Conservation (phyloP, 2,888 invertebrate species). For the Pemphredon lugubris region DNA sequence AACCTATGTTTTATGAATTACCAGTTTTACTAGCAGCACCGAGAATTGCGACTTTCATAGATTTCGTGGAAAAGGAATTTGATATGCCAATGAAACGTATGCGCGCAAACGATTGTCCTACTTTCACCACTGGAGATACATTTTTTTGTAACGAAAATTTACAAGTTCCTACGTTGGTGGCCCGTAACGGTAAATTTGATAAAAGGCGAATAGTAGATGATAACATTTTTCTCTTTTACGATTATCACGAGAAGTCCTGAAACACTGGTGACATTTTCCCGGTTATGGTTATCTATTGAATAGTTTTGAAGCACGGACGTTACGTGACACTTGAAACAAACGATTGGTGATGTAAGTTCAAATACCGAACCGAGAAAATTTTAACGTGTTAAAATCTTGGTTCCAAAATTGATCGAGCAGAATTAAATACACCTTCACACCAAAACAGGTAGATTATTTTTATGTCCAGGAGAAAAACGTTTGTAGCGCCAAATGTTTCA, state of each 20-base stretch:
- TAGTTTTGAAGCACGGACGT: not conserved
- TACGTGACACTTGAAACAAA: slow-evolving; percentile 14
- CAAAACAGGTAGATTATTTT: not conserved
- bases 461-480: not conserved
- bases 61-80: slow-evolving; percentile 53
- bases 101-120: not conserved
- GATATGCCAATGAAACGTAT: slow-evolving; percentile 22
- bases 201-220: not conserved
- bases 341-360: not conserved
- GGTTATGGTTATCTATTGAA: not conserved
- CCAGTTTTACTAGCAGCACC: slow-evolving; percentile 83
- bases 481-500: too few species aligned
- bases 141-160: not conserved
- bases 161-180: not conserved
- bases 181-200: not conserved
- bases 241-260: not conserved
- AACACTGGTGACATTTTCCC: slow-evolving; percentile 8
- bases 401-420: not conserved
- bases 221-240: slow-evolving; percentile 18
- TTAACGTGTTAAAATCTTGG: too few species aligned
- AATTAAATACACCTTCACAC: not conserved
- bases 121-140: not conserved
- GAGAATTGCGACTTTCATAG: slow-evolving; percentile 83
- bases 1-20: slow-evolving; percentile 57
- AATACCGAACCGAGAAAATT: too few species aligned